phyloP scores from a whole-genome alignment of 2,797 vertebrate species.

The Ciconia nigra region DNA sequence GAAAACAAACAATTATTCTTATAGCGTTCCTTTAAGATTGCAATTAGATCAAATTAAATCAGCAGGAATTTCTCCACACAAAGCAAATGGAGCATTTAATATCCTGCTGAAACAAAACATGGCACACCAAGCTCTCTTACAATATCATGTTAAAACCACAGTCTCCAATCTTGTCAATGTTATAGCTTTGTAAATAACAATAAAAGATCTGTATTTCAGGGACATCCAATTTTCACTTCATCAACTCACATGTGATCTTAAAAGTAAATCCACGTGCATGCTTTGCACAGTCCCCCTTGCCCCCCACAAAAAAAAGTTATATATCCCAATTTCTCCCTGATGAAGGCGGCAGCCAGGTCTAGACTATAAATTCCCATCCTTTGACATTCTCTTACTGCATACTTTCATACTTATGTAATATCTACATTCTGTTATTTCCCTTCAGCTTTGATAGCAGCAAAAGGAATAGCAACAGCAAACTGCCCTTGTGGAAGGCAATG shows the following conservation, averaged over 20 bases:
- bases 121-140: not conserved
- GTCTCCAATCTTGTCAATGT: not conserved
- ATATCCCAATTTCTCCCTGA: not conserved
- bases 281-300: not conserved
- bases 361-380: not conserved
- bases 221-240: not conserved
- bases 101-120: conserved; percentile 33
- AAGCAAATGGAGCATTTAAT: conserved; percentile 52
- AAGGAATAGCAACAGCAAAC: not conserved
- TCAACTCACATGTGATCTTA: not conserved
- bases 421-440: not conserved
- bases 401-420: not conserved
- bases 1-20: conserved; percentile 51
- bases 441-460: not conserved
- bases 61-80: conserved; percentile 51
- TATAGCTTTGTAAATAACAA: conserved; percentile 17
- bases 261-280: not conserved
- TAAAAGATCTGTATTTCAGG: not conserved
- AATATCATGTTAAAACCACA: not conserved
- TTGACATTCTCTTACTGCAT: not conserved
- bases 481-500: not conserved
- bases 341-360: not conserved
- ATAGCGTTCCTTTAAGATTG: conserved; percentile 33
- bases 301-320: not conserved
- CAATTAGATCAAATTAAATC: conserved; percentile 70